These are phyloP conservation scores for Takifugu rubripes DNA, from an alignment of 2,797 vertebrate species.

Conservation along the genomic window DNA sequence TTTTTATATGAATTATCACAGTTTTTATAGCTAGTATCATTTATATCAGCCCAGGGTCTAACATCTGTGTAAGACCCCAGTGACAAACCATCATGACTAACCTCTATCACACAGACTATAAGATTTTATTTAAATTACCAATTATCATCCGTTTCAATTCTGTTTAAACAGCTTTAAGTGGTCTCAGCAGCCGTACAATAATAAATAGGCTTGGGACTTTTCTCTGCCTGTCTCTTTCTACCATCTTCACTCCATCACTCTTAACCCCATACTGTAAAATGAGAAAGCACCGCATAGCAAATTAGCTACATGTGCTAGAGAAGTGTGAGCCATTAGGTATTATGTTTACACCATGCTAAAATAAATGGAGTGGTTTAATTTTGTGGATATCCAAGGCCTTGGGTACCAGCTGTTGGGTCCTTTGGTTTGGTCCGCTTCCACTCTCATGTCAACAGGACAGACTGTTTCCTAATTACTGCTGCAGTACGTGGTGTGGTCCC, in stretches of 20 bases:
- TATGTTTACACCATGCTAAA: conserved; percentile 73
- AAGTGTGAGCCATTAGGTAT: conserved; percentile 72
- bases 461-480: conserved; percentile 66
- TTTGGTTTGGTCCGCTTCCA: conserved; percentile 65
- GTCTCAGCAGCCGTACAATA: conserved; percentile 48
- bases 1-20: conserved; percentile 13
- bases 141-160: conserved; percentile 18
- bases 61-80: background rate
- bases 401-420: conserved; percentile 67
- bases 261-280: conserved; percentile 21
- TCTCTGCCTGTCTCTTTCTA: conserved; percentile 16
- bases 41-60: conserved; percentile 1
- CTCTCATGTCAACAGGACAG: conserved; percentile 65
- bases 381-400: conserved; percentile 65
- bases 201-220: conserved; percentile 49
- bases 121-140: conserved; percentile 21
- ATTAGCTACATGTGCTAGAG: conserved; percentile 66
- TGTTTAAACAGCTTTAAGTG: conserved; percentile 40
- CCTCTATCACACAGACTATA: conserved; percentile 5
- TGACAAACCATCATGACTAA: conserved; percentile 3
- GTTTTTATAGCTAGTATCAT: conserved; percentile 10
- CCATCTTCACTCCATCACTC: conserved; percentile 8
- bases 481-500: conserved; percentile 60
- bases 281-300: conserved; percentile 46
- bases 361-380: conserved; percentile 71